These are phyloP conservation scores for Rosalia funebris DNA, from an alignment of 2,888 invertebrate species.

Conservation along the genomic window DNA sequence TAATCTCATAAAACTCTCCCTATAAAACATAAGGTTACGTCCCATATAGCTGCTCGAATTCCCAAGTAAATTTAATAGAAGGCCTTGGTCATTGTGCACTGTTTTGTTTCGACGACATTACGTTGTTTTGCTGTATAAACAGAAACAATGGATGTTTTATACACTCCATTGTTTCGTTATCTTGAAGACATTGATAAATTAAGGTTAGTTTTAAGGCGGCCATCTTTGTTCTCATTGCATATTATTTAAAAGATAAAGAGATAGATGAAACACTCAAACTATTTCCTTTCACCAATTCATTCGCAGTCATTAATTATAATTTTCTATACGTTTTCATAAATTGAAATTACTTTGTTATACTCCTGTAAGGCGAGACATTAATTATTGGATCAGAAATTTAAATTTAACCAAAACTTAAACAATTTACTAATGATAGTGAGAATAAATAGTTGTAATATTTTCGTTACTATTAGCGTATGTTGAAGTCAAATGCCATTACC, in stretches of 20 bases:
- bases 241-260: conserved; percentile 55
- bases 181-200: conserved; percentile 67
- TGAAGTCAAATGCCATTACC: too few relatives aligned
- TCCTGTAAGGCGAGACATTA: conserved; percentile 6
- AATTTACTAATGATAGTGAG: too few relatives aligned
- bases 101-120: conserved; percentile 61
- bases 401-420: too few relatives aligned
- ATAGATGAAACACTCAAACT: conserved; percentile 43
- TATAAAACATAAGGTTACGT: conserved; percentile 53
- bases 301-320: conserved; percentile 44
- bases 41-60: conserved; percentile 52
- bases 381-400: neutral
- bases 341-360: conserved; percentile 28
- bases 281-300: conserved; percentile 44
- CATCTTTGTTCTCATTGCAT: conserved; percentile 61
- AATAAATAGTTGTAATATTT: too few relatives aligned
- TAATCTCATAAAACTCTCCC: conserved; percentile 51
- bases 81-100: conserved; percentile 62
- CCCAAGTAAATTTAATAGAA: conserved; percentile 59
- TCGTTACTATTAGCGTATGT: too few relatives aligned
- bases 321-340: conserved; percentile 32
- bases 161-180: conserved; percentile 66
- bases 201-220: conserved; percentile 65
- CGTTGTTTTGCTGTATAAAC: conserved; percentile 63
- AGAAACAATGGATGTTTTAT: conserved; percentile 65